A percentile compares a stretch with the other conserved stretches of the same genome.
Conservation (phyloP, 2,113 vertebrate species). For the Indicator maculatus region DNA sequence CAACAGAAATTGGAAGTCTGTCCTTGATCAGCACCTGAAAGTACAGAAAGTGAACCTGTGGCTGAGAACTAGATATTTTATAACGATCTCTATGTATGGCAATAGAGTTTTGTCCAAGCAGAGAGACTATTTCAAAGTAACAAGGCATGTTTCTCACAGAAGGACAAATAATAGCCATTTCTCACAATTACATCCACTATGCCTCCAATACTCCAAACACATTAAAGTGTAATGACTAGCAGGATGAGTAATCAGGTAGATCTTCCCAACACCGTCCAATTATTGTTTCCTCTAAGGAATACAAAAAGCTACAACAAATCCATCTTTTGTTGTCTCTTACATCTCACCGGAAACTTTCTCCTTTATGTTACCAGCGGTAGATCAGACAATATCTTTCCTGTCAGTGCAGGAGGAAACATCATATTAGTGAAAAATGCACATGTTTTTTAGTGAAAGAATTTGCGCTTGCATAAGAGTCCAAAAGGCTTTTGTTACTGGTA, state of each 20-base stretch:
- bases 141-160: background rate
- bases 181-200: background rate
- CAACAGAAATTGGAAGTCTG: background rate
- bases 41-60: background rate
- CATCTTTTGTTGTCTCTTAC: background rate
- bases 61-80: background rate
- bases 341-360: background rate
- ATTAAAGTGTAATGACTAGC: background rate
- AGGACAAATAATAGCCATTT: background rate
- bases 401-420: background rate
- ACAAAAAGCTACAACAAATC: slow-evolving; percentile 24
- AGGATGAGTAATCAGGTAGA: background rate
- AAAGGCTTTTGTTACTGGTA: background rate
- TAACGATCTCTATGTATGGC: background rate
- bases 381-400: background rate
- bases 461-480: background rate
- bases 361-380: background rate
- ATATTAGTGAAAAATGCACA: background rate
- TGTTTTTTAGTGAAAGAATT: background rate
- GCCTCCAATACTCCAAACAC: background rate
- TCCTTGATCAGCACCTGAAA: background rate
- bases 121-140: background rate
- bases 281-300: background rate
- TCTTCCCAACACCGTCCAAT: background rate
- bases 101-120: background rate